These are phyloP conservation scores for Rhyzopertha dominica DNA, from an alignment of 1,140 invertebrate species.

Conservation along the genomic window DNA sequence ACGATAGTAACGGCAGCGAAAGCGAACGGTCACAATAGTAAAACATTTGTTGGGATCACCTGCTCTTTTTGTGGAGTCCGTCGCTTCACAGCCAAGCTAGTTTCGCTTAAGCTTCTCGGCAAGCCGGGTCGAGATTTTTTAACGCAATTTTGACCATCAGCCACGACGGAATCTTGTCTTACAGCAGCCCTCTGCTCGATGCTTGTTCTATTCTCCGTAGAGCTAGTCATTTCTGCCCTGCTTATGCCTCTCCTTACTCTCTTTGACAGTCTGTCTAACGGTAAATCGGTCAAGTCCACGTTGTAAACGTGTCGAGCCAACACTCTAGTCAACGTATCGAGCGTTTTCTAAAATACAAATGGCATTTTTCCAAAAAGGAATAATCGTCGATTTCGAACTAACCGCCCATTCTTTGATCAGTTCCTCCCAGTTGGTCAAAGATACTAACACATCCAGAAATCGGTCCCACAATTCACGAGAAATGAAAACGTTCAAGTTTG, in stretches of 20 bases:
- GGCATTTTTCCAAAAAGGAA: too few species aligned
- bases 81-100: constrained; percentile 43
- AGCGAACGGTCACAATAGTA: neutral
- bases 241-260: constrained; percentile 24
- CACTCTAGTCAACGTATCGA: constrained; percentile 91
- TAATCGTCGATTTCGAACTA: constrained; percentile 45
- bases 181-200: constrained; percentile 13
- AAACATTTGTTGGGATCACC: constrained; percentile 9
- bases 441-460: constrained; percentile 81
- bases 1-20: neutral
- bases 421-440: constrained; percentile 91
- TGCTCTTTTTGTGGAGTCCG: constrained; percentile 16
- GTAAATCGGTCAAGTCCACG: constrained; percentile 85
- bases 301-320: constrained; percentile 89
- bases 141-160: constrained; percentile 31
- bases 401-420: constrained; percentile 94
- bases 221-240: constrained; percentile 39
- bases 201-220: constrained; percentile 23
- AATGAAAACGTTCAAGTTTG: constrained; percentile 85
- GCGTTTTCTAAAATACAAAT: constrained; percentile 74
- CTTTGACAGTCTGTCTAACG: constrained; percentile 65
- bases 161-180: constrained; percentile 37
- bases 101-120: constrained; percentile 53
- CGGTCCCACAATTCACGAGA: constrained; percentile 91
- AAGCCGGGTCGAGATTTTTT: constrained; percentile 39